A percentile compares a stretch with the other conserved stretches of the same genome.
phyloP scores from a whole-genome alignment of 2,888 invertebrate species.

The Synergus laeviventris region DNA sequence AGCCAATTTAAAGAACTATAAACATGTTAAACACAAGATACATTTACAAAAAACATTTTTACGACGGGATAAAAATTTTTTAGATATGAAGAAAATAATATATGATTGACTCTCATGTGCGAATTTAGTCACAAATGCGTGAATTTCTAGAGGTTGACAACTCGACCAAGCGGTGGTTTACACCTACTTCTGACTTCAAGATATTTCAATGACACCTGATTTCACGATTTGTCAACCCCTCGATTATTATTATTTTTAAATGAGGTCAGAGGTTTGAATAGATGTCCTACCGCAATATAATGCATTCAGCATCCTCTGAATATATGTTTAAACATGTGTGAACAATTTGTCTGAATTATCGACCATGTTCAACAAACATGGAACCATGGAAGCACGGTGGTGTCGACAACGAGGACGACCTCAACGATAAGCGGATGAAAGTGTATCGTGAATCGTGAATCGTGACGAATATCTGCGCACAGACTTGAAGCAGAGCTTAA shows the following conservation, averaged over 20 bases:
- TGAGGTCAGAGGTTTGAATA: no score
- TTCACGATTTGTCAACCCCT: no score
- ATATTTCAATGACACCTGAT: no score
- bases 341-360: slow-evolving; percentile 10
- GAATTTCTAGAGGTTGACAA: no score
- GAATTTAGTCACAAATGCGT: background rate
- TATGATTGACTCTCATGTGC: background rate
- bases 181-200: no score
- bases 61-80: background rate
- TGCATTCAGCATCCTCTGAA: background rate
- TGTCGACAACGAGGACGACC: slow-evolving; percentile 43
- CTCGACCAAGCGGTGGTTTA: no score
- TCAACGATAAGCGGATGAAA: slow-evolving; percentile 46
- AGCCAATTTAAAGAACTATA: slow-evolving; percentile 2
- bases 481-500: slow-evolving; percentile 51
- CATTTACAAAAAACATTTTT: background rate
- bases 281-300: background rate
- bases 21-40: background rate
- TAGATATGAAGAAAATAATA: background rate
- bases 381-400: background rate
- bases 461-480: slow-evolving; percentile 36
- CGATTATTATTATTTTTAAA: no score
- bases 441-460: slow-evolving; percentile 50
- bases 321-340: slow-evolving; percentile 7
- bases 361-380: background rate